A percentile compares a stretch with the other conserved stretches of the same genome.
These are phyloP conservation scores for Anseranas semipalmata DNA, from an alignment of 2,113 vertebrate species.

Conservation along the genomic window DNA sequence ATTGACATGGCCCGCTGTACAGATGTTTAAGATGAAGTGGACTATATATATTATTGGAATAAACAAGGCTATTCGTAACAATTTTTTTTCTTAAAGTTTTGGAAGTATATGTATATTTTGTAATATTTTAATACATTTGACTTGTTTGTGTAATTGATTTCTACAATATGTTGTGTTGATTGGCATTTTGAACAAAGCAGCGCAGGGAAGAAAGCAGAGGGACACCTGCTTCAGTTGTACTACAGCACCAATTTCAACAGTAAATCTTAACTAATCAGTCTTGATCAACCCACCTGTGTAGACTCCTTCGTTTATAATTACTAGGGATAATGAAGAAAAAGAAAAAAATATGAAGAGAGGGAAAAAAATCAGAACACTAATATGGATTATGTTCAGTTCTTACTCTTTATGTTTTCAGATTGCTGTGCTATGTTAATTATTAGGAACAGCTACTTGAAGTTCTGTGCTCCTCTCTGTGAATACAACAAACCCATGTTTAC, in stretches of 20 bases:
- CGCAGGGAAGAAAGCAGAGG: slow-evolving; percentile 8
- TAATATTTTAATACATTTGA: not conserved
- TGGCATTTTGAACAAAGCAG: slow-evolving; percentile 27
- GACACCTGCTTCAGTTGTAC: slow-evolving; percentile 63
- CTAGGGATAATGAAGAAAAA: not conserved
- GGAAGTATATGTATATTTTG: not conserved
- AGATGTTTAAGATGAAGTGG: not conserved
- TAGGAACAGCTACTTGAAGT: not conserved
- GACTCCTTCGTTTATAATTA: not conserved
- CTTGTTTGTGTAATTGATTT: slow-evolving; percentile 5
- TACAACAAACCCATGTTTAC: not conserved
- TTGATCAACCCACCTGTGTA: slow-evolving; percentile 60
- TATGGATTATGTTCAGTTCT: not conserved
- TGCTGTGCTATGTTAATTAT: not conserved
- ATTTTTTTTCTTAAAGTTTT: not conserved
- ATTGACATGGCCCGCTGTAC: not conserved
- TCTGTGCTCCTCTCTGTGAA: not conserved
- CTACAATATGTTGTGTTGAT: slow-evolving; percentile 26
- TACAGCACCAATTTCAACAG: slow-evolving; percentile 29
- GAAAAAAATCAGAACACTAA: not conserved
- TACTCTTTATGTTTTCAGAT: not conserved
- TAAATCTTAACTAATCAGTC: slow-evolving; percentile 63
- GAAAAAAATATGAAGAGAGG: not conserved
- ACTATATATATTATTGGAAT: not conserved
- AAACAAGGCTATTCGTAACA: not conserved